A percentile compares a stretch with the other conserved stretches of the same genome.
phyloP scores from a whole-genome alignment of 2,888 invertebrate genomes.

The Epistrophella euchroma region DNA sequence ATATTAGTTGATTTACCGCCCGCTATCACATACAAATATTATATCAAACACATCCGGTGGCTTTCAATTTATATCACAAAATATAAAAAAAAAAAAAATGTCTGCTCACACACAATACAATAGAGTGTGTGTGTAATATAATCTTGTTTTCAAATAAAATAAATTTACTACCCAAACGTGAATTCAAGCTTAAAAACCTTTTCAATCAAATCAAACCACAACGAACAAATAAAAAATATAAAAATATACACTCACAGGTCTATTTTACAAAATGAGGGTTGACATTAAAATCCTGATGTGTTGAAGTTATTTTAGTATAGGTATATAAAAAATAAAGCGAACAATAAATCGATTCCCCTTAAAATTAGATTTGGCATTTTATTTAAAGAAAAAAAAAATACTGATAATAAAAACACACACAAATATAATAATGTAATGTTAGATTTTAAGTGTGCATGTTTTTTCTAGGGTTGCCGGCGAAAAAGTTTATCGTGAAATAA shows the following conservation, averaged over 20 bases:
- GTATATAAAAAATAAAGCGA: background rate
- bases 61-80: background rate
- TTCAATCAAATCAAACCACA: conserved; percentile 10
- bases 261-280: conserved; percentile 28
- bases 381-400: background rate
- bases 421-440: background rate
- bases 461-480: background rate
- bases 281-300: conserved; percentile 10
- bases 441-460: background rate
- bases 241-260: background rate
- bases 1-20: background rate
- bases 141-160: conserved; percentile 34
- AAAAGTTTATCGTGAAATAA: background rate
- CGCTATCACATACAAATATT: background rate
- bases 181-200: conserved; percentile 27
- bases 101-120: background rate
- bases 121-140: conserved; percentile 13
- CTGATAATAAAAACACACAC: background rate
- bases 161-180: conserved; percentile 56
- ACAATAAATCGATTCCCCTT: conserved; percentile 2
- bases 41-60: background rate
- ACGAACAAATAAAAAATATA: background rate
- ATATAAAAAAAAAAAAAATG: background rate
- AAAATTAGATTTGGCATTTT: conserved; percentile 12
- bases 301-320: background rate